Base-by-base conservation (phyloP, 2,888 invertebrate species). In the Apoda limacodes region DNA sequence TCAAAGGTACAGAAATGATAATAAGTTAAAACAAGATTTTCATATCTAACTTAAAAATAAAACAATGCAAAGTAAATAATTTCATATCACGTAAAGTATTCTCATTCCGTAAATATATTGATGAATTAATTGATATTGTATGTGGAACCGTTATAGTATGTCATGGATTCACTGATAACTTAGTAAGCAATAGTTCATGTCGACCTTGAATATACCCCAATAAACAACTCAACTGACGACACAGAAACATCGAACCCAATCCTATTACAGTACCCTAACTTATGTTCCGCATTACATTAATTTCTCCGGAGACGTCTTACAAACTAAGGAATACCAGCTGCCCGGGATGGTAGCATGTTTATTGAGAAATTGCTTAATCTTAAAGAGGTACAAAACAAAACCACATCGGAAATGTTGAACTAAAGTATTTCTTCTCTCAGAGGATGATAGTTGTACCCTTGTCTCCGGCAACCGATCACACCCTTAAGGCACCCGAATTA, bases 331-430 rank as follows among this genome's bases (percentile, higher is more conserved):
- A 70, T 62, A 64, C 62, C 68, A 72, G 63, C 72, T 71, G 71
- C 63, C 65, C 60, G 52, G 50, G 39, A 51, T 50, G 62, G 63
- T 72, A 66, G 62, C 66, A 62, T 74, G 72, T 76, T 76, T 78
- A 75, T 76, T 63, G 68, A 72, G 75, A 65, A 67, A 76, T 72
- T 71, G 67, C 67, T 65, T 76, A 74, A 80, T 78, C 74, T 70
- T 65, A 57, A 74, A 75, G 74, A 75, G 70, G 71, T 70, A 80
- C 75, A 74, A 70, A 80, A 76, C 76, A 75, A 76, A 74, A 76
- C 74, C 75, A 64, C 76, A 75, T 67, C 60, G 70, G 72, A 70
- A 72, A 74, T 72, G 70, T 72, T 72, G 68, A 71, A 74, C 70
- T 71, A 68, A 74, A 75, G 69, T 76, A 76, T 76, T 76, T 74